phyloP scores from a whole-genome alignment of 2,113 vertebrate species.

The Heterotilapia buettikoferi region DNA sequence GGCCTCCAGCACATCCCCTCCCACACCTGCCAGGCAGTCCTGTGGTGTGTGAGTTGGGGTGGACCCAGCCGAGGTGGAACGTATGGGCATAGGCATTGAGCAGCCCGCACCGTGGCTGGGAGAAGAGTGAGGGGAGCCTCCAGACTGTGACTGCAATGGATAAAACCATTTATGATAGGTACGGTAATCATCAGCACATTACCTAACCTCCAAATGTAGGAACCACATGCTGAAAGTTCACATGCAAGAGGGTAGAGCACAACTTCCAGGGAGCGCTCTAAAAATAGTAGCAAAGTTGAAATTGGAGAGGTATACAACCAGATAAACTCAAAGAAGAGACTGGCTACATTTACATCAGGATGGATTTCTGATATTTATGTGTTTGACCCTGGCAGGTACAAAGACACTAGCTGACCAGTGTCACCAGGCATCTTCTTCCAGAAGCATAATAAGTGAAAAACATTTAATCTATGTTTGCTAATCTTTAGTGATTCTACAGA shows the following conservation, averaged over 20 bases:
- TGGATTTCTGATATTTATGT: background rate
- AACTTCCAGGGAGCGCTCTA: background rate
- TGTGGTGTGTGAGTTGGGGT: slow-evolving; percentile 85
- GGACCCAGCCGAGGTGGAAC: slow-evolving; percentile 86
- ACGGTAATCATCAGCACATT: background rate
- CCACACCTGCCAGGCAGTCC: slow-evolving; percentile 80
- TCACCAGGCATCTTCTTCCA: background rate
- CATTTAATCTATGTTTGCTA: background rate
- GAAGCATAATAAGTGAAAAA: background rate
- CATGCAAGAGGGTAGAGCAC: background rate
- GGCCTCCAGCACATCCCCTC: slow-evolving; percentile 85
- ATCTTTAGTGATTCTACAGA: background rate
- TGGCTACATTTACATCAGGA: background rate
- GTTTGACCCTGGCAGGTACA: background rate
- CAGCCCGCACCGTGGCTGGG: slow-evolving; percentile 82
- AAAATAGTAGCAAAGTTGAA: background rate
- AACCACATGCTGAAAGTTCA: background rate
- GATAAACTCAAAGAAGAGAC: background rate
- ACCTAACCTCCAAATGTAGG: background rate
- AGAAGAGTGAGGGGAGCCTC: slow-evolving; percentile 84
- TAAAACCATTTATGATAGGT: background rate
- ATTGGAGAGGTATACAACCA: background rate
- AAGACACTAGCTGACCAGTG: background rate
- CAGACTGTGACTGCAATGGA: slow-evolving; percentile 78
- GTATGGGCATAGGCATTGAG: slow-evolving; percentile 86